Evolutionary conservation across 2,113 vertebrate species (phyloP), one percentile per base, ranked within the genome.

Genomic region (Damaliscus lunatus): DNA sequence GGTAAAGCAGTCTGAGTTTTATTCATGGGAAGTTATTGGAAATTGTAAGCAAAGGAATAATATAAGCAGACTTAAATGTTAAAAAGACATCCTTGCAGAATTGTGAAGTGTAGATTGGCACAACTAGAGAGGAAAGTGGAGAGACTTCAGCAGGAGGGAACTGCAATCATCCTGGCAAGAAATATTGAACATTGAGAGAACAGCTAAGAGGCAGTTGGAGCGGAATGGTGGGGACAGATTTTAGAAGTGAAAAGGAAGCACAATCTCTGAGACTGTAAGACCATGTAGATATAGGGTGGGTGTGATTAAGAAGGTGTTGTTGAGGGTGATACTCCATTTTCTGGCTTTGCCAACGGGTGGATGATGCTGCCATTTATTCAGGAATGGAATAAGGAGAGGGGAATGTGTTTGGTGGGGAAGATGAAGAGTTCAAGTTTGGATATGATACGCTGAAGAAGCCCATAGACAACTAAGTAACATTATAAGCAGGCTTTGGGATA

Each of bases 31-130:
- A 90, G 27, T 93, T 87, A 97, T 3, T 97, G 95, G 67, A 96
- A 93, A 93, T 31, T 91, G 78, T 74, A 97, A 97, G 80, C 71
- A 94, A 84, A 89, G 64, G 94, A 97, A 74, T 64, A 92, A 92
- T 57, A 87, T 43, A 95, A 93, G 87, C 78, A 95, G 64, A 88
- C 96, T 71, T 97, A 52, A 77, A 87, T 92, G 90, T 50, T 96
- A 77, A 94, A 93, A 96, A 95, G 83, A 82, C 21, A 90, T 94
- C 62, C 86, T n/a, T 96, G 93, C 46, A 97, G 89, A 96, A 89
- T 4, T 85, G 64, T 92, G 55, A 92, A 81, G 23, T 48, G n/a
- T 25, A 82, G 55, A 80, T 7, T 84, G 78, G 82, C 60, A 77
- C 31, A 55, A 50, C 60, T 71, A 74, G 53, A 91, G 48, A 95